Evolutionary conservation across 2,888 invertebrate genomes (phyloP).

Genomic region (Steromphala cineraria): DNA sequence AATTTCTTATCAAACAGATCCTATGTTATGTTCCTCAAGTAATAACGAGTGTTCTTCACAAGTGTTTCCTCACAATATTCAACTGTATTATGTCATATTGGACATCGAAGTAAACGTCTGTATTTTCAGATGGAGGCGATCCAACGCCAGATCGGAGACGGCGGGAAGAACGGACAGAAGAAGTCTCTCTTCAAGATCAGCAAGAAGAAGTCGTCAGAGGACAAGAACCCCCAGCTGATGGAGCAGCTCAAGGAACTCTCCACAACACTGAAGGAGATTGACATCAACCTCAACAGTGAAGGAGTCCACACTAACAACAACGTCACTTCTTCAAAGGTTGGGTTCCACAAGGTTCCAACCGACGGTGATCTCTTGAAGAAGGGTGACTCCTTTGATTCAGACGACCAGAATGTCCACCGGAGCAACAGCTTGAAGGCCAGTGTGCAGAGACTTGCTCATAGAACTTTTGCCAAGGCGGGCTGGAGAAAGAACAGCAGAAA

Average conservation of each 20-base stretch:
- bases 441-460: slow-evolving; percentile 59
- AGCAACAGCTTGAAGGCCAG: slow-evolving; percentile 52
- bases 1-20: no score
- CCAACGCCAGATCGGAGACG: slow-evolving; percentile 50
- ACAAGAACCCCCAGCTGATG: slow-evolving; percentile 48
- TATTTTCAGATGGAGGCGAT: slow-evolving; percentile 55
- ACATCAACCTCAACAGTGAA: slow-evolving; percentile 41
- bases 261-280: slow-evolving; percentile 52
- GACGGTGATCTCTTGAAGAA: not conserved
- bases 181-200: slow-evolving; percentile 54
- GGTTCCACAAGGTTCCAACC: not conserved
- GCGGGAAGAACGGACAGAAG: slow-evolving; percentile 38
- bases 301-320: not conserved
- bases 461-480: slow-evolving; percentile 53
- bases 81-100: no score
- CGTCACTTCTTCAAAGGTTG: not conserved
- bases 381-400: slow-evolving; percentile 7
- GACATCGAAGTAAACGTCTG: not conserved
- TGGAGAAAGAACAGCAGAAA: slow-evolving; percentile 37
- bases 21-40: no score
- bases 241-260: slow-evolving; percentile 55
- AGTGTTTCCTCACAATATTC: no score
- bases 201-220: slow-evolving; percentile 41
- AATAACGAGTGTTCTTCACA: no score
- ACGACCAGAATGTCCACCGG: slow-evolving; percentile 18